Conservation (phyloP, 2,888 invertebrate species). For the Argyra leucocephala region DNA sequence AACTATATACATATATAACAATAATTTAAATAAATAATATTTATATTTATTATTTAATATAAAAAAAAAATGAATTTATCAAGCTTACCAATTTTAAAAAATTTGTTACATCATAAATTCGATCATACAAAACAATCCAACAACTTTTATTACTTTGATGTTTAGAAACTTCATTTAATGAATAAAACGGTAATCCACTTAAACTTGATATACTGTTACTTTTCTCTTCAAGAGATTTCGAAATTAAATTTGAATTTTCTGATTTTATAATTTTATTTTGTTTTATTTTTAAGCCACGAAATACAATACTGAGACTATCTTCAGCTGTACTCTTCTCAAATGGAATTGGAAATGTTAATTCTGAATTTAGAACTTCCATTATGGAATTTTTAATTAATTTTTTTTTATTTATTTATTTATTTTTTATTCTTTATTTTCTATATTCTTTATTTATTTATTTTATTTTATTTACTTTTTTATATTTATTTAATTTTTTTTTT, state of each 20-base stretch:
- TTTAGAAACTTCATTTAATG: conserved; percentile 64
- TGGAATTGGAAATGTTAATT: not conserved
- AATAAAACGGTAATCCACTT: conserved; percentile 43
- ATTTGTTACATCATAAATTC: conserved; percentile 70
- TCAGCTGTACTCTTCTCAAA: not conserved
- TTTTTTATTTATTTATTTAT: not conserved
- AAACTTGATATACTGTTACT: not conserved
- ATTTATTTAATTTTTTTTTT: not conserved
- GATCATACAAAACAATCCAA: conserved; percentile 80
- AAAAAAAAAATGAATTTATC: too few relatives aligned
- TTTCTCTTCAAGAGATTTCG: conserved; percentile 15
- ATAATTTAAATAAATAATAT: too few relatives aligned
- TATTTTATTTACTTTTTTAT: too few relatives aligned
- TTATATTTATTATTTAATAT: too few relatives aligned
- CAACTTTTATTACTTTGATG: conserved; percentile 67
- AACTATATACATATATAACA: too few relatives aligned
- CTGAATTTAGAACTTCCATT: not conserved
- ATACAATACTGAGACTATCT: not conserved
- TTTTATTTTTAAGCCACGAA: not conserved
- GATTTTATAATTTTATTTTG: not conserved
- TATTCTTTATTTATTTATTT: not conserved
- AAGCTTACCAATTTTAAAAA: conserved; percentile 58
- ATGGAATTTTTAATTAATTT: not conserved
- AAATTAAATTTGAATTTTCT: not conserved
- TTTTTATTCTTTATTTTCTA: not conserved